Conservation (phyloP, 2,113 vertebrate genomes). For the Nymphicus hollandicus region DNA sequence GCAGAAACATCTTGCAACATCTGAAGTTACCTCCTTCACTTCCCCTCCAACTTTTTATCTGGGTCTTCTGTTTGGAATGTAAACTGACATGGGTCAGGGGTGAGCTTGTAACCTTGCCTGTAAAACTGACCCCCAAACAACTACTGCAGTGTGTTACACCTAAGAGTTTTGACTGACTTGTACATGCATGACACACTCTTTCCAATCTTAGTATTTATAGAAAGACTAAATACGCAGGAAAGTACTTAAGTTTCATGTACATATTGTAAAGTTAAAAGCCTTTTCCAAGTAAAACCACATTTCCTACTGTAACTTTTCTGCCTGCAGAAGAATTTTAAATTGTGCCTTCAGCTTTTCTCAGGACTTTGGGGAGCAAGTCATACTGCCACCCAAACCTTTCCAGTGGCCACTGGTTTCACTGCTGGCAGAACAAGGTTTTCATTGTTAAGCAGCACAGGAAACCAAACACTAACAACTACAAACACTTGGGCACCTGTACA, state of each 20-base stretch:
- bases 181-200: background rate
- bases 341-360: background rate
- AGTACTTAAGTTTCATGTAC: background rate
- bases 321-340: background rate
- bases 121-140: background rate
- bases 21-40: background rate
- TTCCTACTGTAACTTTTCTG: background rate
- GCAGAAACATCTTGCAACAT: background rate
- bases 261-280: background rate
- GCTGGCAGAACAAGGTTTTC: background rate
- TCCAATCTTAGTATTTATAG: background rate
- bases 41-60: slow-evolving; percentile 21
- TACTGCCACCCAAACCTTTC: background rate
- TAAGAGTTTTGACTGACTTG: background rate
- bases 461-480: background rate
- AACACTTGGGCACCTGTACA: background rate
- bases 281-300: background rate
- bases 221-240: background rate
- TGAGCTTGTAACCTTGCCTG: slow-evolving; percentile 2
- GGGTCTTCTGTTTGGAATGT: slow-evolving; percentile 35
- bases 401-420: background rate
- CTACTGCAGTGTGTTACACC: background rate
- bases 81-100: slow-evolving; percentile 19
- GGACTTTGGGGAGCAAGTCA: background rate
- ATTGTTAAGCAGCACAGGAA: background rate